Evolutionary conservation across 2,888 invertebrate genomes (phyloP).

Genomic region (Mimumesa dahlbomi): DNA sequence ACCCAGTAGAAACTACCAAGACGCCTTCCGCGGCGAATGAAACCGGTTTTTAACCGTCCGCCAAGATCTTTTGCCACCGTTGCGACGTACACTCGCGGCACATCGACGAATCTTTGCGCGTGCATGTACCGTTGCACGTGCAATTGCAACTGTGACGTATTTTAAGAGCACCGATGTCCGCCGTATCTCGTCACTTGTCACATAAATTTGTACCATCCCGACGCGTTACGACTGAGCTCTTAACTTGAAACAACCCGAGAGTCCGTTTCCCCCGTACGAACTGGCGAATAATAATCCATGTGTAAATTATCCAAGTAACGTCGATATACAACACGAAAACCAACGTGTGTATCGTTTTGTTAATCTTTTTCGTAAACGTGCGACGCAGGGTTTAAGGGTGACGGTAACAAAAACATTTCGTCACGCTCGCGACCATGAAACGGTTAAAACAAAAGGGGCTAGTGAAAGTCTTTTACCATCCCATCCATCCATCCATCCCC

Average conservation of each 20-base stretch:
- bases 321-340: no score
- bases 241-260: background rate
- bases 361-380: no score
- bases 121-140: conserved; percentile 49
- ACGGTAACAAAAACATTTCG: background rate
- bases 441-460: conserved; percentile 26
- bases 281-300: no score
- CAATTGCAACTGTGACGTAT: conserved; percentile 46
- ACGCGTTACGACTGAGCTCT: conserved; percentile 23
- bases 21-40: conserved; percentile 62
- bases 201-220: conserved; percentile 48
- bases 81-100: conserved; percentile 42
- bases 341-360: no score
- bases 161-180: conserved; percentile 31
- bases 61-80: conserved; percentile 54
- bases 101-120: conserved; percentile 26
- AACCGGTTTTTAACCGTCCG: conserved; percentile 71
- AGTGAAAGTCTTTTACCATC: conserved; percentile 33
- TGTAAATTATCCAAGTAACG: no score
- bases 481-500: background rate
- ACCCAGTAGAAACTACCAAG: conserved; percentile 68
- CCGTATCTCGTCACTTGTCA: conserved; percentile 41
- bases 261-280: no score
- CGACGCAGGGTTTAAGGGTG: no score
- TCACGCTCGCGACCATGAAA: conserved; percentile 26